Conservation (phyloP, 1,140 invertebrate species). For the Zaprionus vittiger region DNA sequence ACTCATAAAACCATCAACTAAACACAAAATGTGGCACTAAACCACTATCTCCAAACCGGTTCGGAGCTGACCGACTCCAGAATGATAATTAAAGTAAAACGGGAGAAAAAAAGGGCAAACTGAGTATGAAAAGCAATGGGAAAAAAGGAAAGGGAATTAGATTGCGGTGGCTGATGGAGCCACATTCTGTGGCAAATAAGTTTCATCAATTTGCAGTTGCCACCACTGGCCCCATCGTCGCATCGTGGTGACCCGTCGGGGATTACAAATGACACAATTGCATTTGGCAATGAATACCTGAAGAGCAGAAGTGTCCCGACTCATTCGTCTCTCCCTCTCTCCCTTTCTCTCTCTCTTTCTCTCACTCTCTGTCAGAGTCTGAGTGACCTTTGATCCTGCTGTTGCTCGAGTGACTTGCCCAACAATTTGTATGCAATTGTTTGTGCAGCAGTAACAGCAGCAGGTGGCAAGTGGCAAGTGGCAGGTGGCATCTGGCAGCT, state of each 20-base stretch:
- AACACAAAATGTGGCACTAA: background rate
- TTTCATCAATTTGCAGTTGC: background rate
- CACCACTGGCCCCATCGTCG: too few species aligned
- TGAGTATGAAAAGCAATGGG: background rate
- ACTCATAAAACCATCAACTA: background rate
- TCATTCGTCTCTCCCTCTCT: background rate
- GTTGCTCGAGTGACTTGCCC: background rate
- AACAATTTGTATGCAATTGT: constrained; percentile 42
- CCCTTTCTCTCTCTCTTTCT: background rate
- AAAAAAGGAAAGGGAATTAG: background rate
- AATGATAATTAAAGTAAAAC: background rate
- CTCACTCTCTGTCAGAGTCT: background rate
- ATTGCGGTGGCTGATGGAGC: constrained; percentile 5
- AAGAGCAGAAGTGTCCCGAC: background rate
- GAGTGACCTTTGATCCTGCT: constrained; percentile 20
- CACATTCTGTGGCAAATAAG: constrained; percentile 21
- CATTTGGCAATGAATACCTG: constrained; percentile 43
- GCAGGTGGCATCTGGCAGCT: constrained; percentile 4
- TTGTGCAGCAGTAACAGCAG: constrained; percentile 47
- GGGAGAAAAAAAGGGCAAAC: background rate
- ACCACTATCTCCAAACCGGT: background rate
- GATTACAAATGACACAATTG: constrained; percentile 45
- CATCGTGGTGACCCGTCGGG: background rate
- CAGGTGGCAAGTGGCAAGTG: constrained; percentile 55
- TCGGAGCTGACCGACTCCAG: background rate